Evolutionary conservation across 2,113 vertebrate genomes (phyloP).

Genomic region (Pseudopodoces humilis): DNA sequence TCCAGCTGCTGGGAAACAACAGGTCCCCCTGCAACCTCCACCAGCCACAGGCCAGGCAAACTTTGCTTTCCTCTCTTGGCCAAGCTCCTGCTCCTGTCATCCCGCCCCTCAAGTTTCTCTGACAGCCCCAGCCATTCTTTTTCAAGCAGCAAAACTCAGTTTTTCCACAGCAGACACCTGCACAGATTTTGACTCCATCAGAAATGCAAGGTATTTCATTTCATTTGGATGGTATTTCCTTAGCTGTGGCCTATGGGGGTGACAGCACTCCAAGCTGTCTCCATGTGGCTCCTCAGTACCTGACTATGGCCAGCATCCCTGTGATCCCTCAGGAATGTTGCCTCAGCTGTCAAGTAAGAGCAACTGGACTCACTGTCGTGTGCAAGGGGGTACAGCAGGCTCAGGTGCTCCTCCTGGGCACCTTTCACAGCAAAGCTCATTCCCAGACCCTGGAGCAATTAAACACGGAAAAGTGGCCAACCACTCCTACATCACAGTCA

Average conservation of each 20-base stretch:
- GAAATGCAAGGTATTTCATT: rapidly evolving
- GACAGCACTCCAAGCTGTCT: background rate
- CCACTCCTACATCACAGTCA: rapidly evolving
- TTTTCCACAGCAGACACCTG: background rate
- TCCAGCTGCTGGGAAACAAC: background rate
- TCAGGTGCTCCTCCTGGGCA: background rate
- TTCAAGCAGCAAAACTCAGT: background rate
- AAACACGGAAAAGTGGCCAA: background rate
- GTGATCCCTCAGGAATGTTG: background rate
- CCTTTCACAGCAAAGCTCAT: background rate
- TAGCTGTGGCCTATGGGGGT: rapidly evolving
- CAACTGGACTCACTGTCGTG: background rate
- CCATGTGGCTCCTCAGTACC: rapidly evolving
- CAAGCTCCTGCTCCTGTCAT: background rate
- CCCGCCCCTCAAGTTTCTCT: background rate
- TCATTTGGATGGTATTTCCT: background rate
- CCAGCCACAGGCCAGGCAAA: background rate
- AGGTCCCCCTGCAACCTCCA: background rate
- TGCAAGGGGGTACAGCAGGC: background rate
- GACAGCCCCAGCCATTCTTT: background rate
- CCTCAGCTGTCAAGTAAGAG: background rate
- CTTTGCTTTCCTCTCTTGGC: background rate
- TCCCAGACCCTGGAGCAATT: background rate
- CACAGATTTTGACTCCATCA: background rate
- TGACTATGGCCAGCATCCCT: background rate